These are phyloP conservation scores for Limenitis camilla DNA, from an alignment of 2,888 invertebrate genomes.

Conservation along the genomic window DNA sequence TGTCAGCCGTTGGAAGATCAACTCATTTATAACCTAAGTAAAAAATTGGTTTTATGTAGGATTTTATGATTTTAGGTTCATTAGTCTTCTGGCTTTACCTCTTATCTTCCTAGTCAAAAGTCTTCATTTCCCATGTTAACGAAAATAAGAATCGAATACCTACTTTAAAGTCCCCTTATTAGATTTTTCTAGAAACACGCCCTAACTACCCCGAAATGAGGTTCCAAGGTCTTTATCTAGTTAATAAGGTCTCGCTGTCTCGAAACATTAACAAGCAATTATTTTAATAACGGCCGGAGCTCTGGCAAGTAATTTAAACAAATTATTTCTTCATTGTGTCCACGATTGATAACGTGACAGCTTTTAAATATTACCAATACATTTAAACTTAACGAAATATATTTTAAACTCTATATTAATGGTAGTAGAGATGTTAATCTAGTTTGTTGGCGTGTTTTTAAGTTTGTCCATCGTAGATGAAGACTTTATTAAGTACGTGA, in stretches of 20 bases:
- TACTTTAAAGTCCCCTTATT: slow-evolving; percentile 7
- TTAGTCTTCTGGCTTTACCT: no score
- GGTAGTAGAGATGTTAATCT: neutral
- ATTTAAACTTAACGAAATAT: neutral
- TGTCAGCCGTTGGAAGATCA: no score
- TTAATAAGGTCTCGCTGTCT: slow-evolving; percentile 7
- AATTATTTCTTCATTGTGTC: slow-evolving; percentile 25
- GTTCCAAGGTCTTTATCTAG: slow-evolving; percentile 6
- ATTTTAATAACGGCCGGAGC: slow-evolving; percentile 17
- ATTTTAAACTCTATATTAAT: slow-evolving; percentile 12
- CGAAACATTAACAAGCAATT: slow-evolving; percentile 19
- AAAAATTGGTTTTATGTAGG: no score
- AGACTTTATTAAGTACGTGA: slow-evolving; percentile 34
- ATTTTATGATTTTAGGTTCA: no score
- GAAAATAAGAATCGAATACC: neutral
- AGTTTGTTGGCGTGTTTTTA: neutral
- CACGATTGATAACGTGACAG: slow-evolving; percentile 30
- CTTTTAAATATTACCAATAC: slow-evolving; percentile 12
- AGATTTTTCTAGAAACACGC: neutral
- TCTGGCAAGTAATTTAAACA: slow-evolving; percentile 24
- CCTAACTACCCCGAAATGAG: no score
- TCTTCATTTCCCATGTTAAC: no score
- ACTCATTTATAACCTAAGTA: no score
- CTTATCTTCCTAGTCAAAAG: no score
- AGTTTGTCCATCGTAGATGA: slow-evolving; percentile 21